phyloP scores from a whole-genome alignment of 2,113 vertebrate genomes.

The Anser cygnoides region DNA sequence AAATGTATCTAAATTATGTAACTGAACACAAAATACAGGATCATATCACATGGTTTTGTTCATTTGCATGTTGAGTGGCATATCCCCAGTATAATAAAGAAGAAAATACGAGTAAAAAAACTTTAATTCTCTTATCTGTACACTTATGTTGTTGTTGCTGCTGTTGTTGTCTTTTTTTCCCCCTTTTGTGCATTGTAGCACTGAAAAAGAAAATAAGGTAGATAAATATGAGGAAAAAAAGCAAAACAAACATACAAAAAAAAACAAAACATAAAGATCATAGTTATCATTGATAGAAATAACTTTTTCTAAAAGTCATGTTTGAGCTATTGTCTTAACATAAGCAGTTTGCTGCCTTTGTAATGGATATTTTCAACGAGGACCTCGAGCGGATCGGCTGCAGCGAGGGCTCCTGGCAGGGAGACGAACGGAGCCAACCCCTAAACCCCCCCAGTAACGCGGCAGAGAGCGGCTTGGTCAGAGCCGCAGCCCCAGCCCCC shows the following conservation, averaged over 20 bases:
- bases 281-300: neutral
- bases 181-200: neutral
- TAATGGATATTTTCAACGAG: neutral
- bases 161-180: neutral
- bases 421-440: too few species aligned
- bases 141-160: neutral
- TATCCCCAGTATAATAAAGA: neutral
- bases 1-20: neutral
- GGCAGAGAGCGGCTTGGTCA: too few species aligned
- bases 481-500: too few species aligned
- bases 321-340: neutral
- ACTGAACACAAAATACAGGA: neutral
- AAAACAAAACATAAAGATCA: neutral
- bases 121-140: neutral
- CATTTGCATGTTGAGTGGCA: neutral
- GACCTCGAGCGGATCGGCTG: too few species aligned
- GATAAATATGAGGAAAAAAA: neutral
- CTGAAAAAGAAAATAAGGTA: neutral
- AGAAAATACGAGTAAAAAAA: fast-evolving
- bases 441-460: too few species aligned
- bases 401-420: too few species aligned
- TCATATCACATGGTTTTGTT: neutral
- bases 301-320: neutral
- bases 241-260: neutral
- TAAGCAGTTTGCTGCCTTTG: neutral